Evolutionary conservation across 2,797 vertebrate species (phyloP), one percentile per base, ranked within the genome.

Genomic region (Enteromius mattozi): DNA sequence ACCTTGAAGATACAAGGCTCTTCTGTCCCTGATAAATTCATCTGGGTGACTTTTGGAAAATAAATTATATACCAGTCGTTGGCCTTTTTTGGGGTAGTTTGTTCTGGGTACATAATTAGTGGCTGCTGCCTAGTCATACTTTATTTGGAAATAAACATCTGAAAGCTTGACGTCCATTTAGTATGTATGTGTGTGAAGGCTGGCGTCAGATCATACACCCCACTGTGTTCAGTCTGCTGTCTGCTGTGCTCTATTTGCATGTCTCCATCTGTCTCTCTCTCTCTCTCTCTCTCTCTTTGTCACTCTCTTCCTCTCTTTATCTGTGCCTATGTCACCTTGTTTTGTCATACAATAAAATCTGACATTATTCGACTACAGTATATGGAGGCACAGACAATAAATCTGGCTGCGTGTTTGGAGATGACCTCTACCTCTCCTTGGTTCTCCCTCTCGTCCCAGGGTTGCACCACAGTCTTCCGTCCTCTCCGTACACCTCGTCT

Each of bases 381-480:
- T 16, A 45, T 63, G 1, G 54, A 82, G 68, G n/a, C 6, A 3
- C 27, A 37, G 37, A 77, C 42, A 17, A 21, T 69, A 76, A 42
- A 59, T 81, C 63, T 61, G 9, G 19, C 37, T 16, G 27, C 68
- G 5, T 12, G 51, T 63, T 37, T 4, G 10, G 7, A 47, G 63
- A 2, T 78, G 27, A 69, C 69, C 54, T 68, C 37, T 14, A 33
- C 45, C 51, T 77, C 71, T 54, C 19, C 30, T 54, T 88, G 21
- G 85, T 59, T 69, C 27, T 81, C 81, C 27, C 40, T 87, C 63
- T 35, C 83, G 13, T 82, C 24, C 51, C 90, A 97, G 97, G 96
- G 83, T 95, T 94, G 83, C 96, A 96, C 78, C 95, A 96, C 92
- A 97, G 96, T 92, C 93, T 97, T 61, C 96, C 96, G 0, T 91